Evolutionary conservation across 2,113 vertebrate genomes (phyloP), one percentile per base, ranked within the genome.

Genomic region (Typhlomys cinereus): DNA sequence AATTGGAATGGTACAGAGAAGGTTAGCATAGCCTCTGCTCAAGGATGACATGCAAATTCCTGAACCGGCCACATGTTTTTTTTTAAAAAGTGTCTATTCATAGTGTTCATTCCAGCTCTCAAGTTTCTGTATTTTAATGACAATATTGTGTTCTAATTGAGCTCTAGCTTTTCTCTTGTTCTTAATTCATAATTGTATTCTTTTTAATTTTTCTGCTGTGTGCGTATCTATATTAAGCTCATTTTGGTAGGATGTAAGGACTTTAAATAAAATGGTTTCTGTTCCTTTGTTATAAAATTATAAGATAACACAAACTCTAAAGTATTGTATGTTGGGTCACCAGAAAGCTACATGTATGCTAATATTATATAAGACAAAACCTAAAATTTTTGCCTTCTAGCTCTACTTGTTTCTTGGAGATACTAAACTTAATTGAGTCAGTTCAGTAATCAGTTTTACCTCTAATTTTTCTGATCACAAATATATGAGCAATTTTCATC

Each of bases 241-340:
- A 54, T 82, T 76, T 69, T 83, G 70, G 57, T 67, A 80, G 48
- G 70, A 67, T 81, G 21, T n/a, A 70, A 50, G 6, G 52, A 61
- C 88, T 89, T 88, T 44, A 25, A 70, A 83, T 50, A 93, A 59
- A 91, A 66, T 82, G 20, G 23, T 79, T 92, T 84, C 52, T 93
- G 52, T 80, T 41, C 13, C 75, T 50, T 27, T 84, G 11, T 90
- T 92, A 44, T 36, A 89, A 85, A 95, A 57, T 82, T 92, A 57
- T n/a, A 61, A 84, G 4, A 29, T 87, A 69, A 54, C n/a, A 15
- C 64, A 41, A 89, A 85, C 62, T n/a, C n/a, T 70, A 14, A 73
- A 71, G 9, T 94, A n/a, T 84, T 80, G 52, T 50, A 75, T 80
- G 3, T 57, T 59, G 20, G 8, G 1, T 67, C 87, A 67, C 69